Base-by-base conservation (phyloP, 2,797 vertebrate genomes). In the Champsocephalus esox region DNA sequence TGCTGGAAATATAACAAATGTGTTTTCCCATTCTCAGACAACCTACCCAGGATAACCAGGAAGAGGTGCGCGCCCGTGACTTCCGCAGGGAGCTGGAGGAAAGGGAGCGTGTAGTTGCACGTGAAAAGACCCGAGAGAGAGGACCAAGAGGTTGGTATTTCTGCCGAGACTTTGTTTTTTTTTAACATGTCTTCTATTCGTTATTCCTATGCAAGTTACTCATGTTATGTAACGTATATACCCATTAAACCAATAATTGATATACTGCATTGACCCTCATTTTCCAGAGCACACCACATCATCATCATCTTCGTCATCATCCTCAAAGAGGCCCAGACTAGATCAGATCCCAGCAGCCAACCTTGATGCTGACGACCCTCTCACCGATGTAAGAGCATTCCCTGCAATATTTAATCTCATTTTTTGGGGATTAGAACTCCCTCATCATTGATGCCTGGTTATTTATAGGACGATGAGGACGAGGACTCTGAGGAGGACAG, bases 301-400 rank as follows among this genome's bases (percentile, higher is more conserved):
- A 5, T 99, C 90, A 9, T 92, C 91, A 2, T 98, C 97, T 0
- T 96, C 98, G 1, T 99, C 98, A 3, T 99, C 98, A 0, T 96
- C 98, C 52, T 99, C 98, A 45, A 99, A 99, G 93, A 96, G 98
- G 64, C 98, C 98, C 75, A 95, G 98, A 5, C 91, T 99, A 69
- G 98, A 99, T 92, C 98, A 99, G 90, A 99, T 99, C 86, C 98
- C 98, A 67, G 98, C 98, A 5, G 98, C 98, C 77, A 99, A 99
- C 91, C 95, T 99, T 43, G 98, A 99, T 83, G 98, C 98, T 7
- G 98, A 99, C 14, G 98, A 99, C 70, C 98, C 98, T 7, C 94
- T 99, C 48, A 99, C 98, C 65, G 98, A 99, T 70, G 98, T 99
- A 93, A 44, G 96, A 91, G 56, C 69, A 56, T 13, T 7, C 41